phyloP scores from a whole-genome alignment of 2,797 vertebrate species.

The Sciaenops ocellatus region DNA sequence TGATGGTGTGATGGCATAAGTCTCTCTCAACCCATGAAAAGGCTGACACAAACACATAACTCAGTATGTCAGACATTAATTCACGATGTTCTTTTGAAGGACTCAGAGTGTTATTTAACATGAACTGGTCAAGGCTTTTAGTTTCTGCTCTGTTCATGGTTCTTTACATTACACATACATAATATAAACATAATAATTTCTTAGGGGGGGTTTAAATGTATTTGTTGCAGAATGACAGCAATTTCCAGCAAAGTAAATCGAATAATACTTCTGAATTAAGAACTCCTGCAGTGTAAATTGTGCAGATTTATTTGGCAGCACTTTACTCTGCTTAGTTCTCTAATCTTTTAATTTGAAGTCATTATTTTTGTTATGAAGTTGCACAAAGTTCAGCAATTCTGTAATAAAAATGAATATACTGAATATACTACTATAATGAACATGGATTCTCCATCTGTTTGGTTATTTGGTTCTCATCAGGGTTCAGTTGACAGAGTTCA shows the following conservation, averaged over 20 bases:
- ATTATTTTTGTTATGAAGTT: background rate
- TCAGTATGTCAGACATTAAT: slow-evolving; percentile 34
- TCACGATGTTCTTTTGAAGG: slow-evolving; percentile 30
- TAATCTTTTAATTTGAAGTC: background rate
- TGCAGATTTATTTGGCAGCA: background rate
- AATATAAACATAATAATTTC: background rate
- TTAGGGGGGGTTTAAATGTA: background rate
- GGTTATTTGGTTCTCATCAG: background rate
- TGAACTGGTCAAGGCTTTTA: slow-evolving; percentile 1
- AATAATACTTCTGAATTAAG: background rate
- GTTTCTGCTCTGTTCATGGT: background rate
- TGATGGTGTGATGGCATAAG: slow-evolving; percentile 44
- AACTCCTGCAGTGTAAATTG: background rate
- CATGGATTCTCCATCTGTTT: background rate
- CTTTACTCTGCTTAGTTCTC: background rate
- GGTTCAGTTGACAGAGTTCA: background rate
- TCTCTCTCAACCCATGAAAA: slow-evolving; percentile 55
- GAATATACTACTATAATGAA: too few species aligned
- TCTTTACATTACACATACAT: slow-evolving; percentile 8
- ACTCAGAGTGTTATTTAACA: slow-evolving; percentile 17
- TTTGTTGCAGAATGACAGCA: background rate
- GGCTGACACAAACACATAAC: slow-evolving; percentile 49
- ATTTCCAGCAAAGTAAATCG: background rate
- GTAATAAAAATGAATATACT: background rate
- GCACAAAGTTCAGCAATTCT: background rate